Evolutionary conservation across 1,140 invertebrate genomes (phyloP).

Genomic region (Ladona fulva): DNA sequence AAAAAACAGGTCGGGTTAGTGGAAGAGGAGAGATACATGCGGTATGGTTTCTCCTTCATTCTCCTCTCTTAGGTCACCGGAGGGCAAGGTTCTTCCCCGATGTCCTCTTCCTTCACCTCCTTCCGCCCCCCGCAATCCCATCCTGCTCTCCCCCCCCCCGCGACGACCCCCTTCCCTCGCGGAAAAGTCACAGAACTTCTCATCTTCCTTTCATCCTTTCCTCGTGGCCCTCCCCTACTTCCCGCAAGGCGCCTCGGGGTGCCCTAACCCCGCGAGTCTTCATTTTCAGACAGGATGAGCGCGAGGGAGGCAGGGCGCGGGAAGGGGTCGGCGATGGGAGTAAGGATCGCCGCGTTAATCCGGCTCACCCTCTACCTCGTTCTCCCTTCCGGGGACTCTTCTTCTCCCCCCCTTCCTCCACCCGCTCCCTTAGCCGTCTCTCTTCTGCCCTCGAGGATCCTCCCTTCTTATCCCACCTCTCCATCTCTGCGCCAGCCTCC

Average conservation of each 20-base stretch:
- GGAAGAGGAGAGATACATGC: background rate
- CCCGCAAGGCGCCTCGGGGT: background rate
- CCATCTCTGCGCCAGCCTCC: background rate
- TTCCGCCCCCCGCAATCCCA: background rate
- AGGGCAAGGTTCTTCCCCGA: background rate
- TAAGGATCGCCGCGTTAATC: background rate
- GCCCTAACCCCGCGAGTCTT: background rate
- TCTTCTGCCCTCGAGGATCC: background rate
- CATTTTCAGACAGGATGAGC: slow-evolving; percentile 2
- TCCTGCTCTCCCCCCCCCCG: background rate
- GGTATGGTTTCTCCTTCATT: background rate
- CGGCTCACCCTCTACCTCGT: background rate
- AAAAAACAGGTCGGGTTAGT: background rate
- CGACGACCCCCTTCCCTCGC: background rate
- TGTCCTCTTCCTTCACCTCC: background rate
- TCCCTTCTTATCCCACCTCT: background rate
- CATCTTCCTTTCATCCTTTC: background rate
- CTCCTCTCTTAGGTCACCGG: background rate
- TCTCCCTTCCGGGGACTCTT: background rate
- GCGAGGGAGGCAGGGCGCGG: background rate
- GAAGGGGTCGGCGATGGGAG: background rate
- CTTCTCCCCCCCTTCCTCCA: background rate
- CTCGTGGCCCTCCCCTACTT: background rate
- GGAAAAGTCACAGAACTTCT: background rate
- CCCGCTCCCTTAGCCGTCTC: background rate